Conservation (phyloP, 2,888 invertebrate species). For the Erebia aethiops region DNA sequence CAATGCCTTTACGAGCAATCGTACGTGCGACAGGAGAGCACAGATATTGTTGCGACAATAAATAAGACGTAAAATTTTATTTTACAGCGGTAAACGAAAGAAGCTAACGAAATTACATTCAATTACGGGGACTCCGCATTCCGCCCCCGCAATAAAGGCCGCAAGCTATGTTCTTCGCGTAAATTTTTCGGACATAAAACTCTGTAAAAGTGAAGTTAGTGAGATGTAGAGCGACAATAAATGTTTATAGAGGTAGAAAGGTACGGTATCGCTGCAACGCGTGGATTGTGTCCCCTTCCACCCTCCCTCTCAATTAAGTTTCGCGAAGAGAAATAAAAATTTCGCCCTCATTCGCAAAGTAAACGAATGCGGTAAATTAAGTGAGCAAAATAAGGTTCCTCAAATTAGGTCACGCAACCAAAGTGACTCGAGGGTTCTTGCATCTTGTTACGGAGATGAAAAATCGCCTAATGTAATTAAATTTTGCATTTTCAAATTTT, state of each 20-base stretch:
- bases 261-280: slow-evolving; percentile 42
- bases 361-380: slow-evolving; percentile 80
- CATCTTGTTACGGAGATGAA: slow-evolving; percentile 60
- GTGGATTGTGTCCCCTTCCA: slow-evolving; percentile 46
- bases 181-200: slow-evolving; percentile 83
- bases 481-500: slow-evolving; percentile 66
- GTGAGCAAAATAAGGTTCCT: slow-evolving; percentile 75
- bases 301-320: slow-evolving; percentile 70
- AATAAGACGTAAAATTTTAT: slow-evolving; percentile 82
- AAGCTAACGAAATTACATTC: slow-evolving; percentile 82
- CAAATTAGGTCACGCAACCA: slow-evolving; percentile 73
- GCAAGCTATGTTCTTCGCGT: slow-evolving; percentile 71
- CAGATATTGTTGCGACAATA: slow-evolving; percentile 76
- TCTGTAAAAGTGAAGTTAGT: slow-evolving; percentile 80
- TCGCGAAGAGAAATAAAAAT: slow-evolving; percentile 69
- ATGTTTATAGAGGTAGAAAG: slow-evolving; percentile 71
- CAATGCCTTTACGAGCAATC: slow-evolving; percentile 52
- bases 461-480: slow-evolving; percentile 66
- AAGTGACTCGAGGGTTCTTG: slow-evolving; percentile 61
- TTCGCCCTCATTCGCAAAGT: slow-evolving; percentile 66
- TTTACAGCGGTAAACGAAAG: slow-evolving; percentile 79
- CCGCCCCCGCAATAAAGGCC: slow-evolving; percentile 73
- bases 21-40: slow-evolving; percentile 51
- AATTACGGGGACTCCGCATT: slow-evolving; percentile 76
- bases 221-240: slow-evolving; percentile 79